A percentile compares a stretch with the other conserved stretches of the same genome.
Conservation (phyloP, 2,888 invertebrate genomes). For the Perdita meconis region DNA sequence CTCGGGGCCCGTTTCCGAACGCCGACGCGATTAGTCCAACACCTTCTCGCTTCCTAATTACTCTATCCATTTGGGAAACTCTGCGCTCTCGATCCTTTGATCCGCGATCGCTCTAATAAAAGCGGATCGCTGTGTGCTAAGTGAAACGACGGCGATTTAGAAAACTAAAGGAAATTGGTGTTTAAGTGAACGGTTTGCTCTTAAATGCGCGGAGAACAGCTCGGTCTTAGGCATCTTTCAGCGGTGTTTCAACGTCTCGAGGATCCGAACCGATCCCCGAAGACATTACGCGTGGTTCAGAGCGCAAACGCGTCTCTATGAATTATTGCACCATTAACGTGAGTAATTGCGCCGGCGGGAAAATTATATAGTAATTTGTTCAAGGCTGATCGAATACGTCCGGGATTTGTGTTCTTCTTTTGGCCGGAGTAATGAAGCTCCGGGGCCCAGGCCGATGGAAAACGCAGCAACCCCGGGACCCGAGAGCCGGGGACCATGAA, state of each 20-base stretch:
- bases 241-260: slow-evolving; percentile 34
- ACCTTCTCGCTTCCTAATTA: slow-evolving; percentile 17
- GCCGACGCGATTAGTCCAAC: slow-evolving; percentile 14
- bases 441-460: slow-evolving; percentile 30
- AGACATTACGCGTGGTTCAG: slow-evolving; percentile 48
- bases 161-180: too few relatives aligned
- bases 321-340: slow-evolving; percentile 67
- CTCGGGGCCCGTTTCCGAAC: slow-evolving; percentile 11
- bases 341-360: slow-evolving; percentile 64
- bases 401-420: slow-evolving; percentile 51
- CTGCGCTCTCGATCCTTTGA: too few relatives aligned
- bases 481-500: slow-evolving; percentile 37
- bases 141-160: too few relatives aligned
- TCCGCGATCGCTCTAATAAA: background rate
- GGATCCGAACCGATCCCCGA: slow-evolving; percentile 41
- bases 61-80: background rate
- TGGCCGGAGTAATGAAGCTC: slow-evolving; percentile 44
- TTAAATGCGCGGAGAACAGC: too few relatives aligned
- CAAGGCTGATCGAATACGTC: slow-evolving; percentile 61
- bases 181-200: too few relatives aligned
- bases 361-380: slow-evolving; percentile 68
- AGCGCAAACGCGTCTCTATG: slow-evolving; percentile 58
- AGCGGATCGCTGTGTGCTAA: too few relatives aligned
- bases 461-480: slow-evolving; percentile 35
- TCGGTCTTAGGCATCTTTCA: slow-evolving; percentile 22